These are phyloP conservation scores for Apamea sordens DNA, from an alignment of 2,888 invertebrate species.

Conservation along the genomic window DNA sequence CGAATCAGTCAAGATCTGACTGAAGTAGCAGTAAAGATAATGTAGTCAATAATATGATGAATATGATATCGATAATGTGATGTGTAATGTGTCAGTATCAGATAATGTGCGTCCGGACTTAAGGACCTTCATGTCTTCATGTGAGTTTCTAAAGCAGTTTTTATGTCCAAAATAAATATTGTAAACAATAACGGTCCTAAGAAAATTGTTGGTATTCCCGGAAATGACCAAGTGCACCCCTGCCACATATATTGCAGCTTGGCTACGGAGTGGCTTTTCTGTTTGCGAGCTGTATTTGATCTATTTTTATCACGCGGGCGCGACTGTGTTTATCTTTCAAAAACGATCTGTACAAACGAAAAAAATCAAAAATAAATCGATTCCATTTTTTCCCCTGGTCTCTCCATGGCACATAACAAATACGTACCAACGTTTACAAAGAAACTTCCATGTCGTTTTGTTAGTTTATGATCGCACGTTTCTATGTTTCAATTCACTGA, in stretches of 20 bases:
- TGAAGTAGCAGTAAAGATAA: too few relatives aligned
- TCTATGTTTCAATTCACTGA: conserved; percentile 25
- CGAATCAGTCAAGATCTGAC: too few relatives aligned
- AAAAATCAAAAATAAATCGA: conserved; percentile 57
- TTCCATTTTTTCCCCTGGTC: conserved; percentile 31
- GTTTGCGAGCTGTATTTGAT: conserved; percentile 72
- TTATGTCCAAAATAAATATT: too few relatives aligned
- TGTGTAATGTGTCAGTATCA: too few relatives aligned
- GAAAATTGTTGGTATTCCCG: not conserved
- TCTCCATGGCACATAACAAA: conserved; percentile 21
- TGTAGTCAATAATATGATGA: too few relatives aligned
- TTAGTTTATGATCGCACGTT: conserved; percentile 32
- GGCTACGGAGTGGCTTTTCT: conserved; percentile 67
- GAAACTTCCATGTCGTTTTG: conserved; percentile 27
- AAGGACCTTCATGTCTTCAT: too few relatives aligned
- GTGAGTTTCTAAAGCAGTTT: too few relatives aligned
- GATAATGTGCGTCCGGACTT: too few relatives aligned
- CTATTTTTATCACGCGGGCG: conserved; percentile 72
- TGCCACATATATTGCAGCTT: conserved; percentile 61
- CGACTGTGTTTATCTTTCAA: conserved; percentile 70
- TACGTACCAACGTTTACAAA: conserved; percentile 38
- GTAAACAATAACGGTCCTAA: too few relatives aligned
- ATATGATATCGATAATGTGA: too few relatives aligned
- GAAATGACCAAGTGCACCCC: conserved; percentile 50
- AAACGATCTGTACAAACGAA: conserved; percentile 64